Evolutionary conservation across 2,888 invertebrate species (phyloP), one percentile per base, ranked within the genome.

Genomic region (Therioaphis trifolii): DNA sequence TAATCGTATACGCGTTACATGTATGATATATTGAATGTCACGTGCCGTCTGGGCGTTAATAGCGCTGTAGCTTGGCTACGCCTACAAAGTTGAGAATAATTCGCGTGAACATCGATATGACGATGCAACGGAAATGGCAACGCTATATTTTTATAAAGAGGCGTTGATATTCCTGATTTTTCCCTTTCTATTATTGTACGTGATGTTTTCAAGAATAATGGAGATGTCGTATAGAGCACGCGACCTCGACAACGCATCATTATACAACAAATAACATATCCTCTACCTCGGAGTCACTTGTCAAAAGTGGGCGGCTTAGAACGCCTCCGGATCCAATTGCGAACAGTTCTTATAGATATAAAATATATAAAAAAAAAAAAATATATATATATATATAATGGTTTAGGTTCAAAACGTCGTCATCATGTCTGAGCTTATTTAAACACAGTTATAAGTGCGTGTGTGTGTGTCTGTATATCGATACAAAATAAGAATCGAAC

Each of bases 221-320:
- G 78, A 79, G 78, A 79, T 79, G 78, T 79, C 78, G 78, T 78
- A 52, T 52, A 55, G 68, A 55, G 78, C 78, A 79, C 78, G 78
- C 78, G 78, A 79, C 78, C 78, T 79, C 78, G 78, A 68, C 78
- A 78, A 78, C 78, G 69, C 78, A 69, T 79, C 78, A 79, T 79
- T 79, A 79, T 79, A 79, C 78, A 79, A 79, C 78, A 49, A 79
- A 69, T 79, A 79, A 79, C 55, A 55, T 66, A 79, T 79, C 78
- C 78, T 69, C 78, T 66, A 75, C 76, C 66, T 29, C 78, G 78
- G 43, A 79, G 78, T 79, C 78, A 79, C 78, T 79, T 79, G 78
- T 79, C 78, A 79, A 79, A 79, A 79, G 78, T 79, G 78, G 78
- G 78, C 78, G 78, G 78, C 78, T 79, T 43, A 69, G 27, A 79